phyloP scores from a whole-genome alignment of 2,113 vertebrate species.

The Psettodes erumei region DNA sequence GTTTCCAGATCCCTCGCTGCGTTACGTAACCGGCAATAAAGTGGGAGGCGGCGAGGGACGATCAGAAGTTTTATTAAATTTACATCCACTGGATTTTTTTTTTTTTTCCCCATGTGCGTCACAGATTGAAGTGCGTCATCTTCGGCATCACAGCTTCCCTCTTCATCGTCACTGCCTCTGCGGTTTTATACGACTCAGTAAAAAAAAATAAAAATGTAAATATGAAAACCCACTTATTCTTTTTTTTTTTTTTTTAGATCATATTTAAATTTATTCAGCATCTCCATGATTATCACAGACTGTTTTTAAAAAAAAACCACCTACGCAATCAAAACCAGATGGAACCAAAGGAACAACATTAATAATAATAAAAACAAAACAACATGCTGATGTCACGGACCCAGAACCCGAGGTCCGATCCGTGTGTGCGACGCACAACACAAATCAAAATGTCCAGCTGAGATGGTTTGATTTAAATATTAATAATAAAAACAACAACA shows the following conservation, averaged over 20 bases:
- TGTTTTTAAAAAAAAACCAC: background rate
- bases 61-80: constrained; percentile 68
- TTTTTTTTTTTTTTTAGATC: background rate
- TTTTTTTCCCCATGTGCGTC: background rate
- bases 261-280: constrained; percentile 34
- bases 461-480: no score
- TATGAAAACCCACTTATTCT: no score
- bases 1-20: no score
- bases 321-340: constrained; percentile 44
- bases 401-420: no score
- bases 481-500: no score
- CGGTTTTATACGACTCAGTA: constrained; percentile 7
- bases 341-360: background rate
- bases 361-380: background rate
- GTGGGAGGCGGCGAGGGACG: background rate
- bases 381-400: background rate
- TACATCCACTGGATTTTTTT: constrained; percentile 25
- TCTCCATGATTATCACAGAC: constrained; percentile 36
- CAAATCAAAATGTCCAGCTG: no score
- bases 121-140: no score
- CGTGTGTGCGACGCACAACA: no score
- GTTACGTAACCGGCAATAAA: constrained; percentile 57
- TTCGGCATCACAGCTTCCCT: background rate
- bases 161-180: background rate
- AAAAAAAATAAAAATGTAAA: no score